Conservation (phyloP, 2,797 vertebrate genomes). For the Thunnus albacares region DNA sequence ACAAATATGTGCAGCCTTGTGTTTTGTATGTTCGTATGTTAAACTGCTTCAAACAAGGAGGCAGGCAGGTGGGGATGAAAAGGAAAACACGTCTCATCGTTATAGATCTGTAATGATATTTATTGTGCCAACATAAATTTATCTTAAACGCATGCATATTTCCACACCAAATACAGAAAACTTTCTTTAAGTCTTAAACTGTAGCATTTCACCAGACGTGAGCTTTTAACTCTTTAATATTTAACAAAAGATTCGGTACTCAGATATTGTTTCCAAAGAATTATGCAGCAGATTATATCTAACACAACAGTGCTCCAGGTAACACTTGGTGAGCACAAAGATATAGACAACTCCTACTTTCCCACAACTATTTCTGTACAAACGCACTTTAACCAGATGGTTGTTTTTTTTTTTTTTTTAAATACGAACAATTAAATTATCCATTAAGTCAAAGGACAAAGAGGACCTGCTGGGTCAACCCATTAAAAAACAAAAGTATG, state of each 20-base stretch:
- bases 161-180: slow-evolving; percentile 37
- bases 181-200: neutral
- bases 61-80: neutral
- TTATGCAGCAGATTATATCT: slow-evolving; percentile 4
- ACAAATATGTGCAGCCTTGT: neutral
- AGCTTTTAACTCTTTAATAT: slow-evolving; percentile 10
- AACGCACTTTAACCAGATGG: neutral
- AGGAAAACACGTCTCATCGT: neutral
- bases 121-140: slow-evolving; percentile 75
- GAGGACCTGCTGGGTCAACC: neutral
- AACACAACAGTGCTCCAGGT: slow-evolving; percentile 29
- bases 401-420: neutral
- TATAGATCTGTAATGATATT: slow-evolving; percentile 44
- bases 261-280: slow-evolving; percentile 25
- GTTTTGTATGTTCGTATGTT: neutral
- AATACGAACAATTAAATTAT: slow-evolving; percentile 30
- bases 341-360: neutral
- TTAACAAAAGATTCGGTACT: slow-evolving; percentile 43
- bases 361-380: neutral
- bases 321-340: neutral
- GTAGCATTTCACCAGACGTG: slow-evolving; percentile 15
- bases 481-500: neutral
- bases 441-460: neutral
- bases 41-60: neutral
- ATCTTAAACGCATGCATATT: slow-evolving; percentile 27